Percentiles rank a stretch among this genome's conserved stretches.
phyloP scores from a whole-genome alignment of 1,140 invertebrate genomes.

The Scaptomyza montana region DNA sequence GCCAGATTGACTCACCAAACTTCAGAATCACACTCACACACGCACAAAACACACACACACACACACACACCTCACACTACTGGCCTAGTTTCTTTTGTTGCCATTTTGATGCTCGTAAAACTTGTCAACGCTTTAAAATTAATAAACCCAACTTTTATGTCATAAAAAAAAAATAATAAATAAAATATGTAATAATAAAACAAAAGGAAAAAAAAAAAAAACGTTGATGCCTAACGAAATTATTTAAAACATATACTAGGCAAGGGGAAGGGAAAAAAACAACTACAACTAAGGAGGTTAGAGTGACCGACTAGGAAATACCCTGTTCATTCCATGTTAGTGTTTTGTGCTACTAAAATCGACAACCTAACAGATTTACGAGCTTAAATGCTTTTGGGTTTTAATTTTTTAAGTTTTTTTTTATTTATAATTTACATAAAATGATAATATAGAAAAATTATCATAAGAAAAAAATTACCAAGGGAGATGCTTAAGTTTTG shows the following conservation, averaged over 20 bases:
- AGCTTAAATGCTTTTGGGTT: too few relatives aligned
- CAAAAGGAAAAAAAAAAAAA: too few relatives aligned
- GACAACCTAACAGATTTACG: too few relatives aligned
- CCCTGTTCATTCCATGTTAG: neutral
- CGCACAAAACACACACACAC: neutral
- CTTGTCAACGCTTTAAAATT: conserved; percentile 77
- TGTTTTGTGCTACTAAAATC: too few relatives aligned
- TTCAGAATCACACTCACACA: neutral
- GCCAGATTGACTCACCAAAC: conserved; percentile 14
- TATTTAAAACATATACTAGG: neutral
- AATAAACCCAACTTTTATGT: conserved; percentile 74
- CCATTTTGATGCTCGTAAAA: conserved; percentile 63
- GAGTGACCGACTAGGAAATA: neutral
- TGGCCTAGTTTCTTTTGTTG: conserved; percentile 65
- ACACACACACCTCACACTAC: conserved; percentile 51
- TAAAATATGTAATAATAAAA: neutral
- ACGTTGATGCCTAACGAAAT: neutral
- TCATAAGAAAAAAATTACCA: too few relatives aligned
- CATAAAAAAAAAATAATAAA: conserved; percentile 25
- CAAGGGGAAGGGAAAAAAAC: conserved; percentile 2
- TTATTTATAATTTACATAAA: too few relatives aligned
- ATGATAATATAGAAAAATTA: neutral
- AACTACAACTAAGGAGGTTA: conserved; percentile 13
- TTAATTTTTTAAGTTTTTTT: too few relatives aligned
- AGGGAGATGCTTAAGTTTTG: too few relatives aligned